Evolutionary conservation across 2,797 vertebrate genomes (phyloP), one percentile per base, ranked within the genome.

Genomic region (Pseudomugil gertrudae): DNA sequence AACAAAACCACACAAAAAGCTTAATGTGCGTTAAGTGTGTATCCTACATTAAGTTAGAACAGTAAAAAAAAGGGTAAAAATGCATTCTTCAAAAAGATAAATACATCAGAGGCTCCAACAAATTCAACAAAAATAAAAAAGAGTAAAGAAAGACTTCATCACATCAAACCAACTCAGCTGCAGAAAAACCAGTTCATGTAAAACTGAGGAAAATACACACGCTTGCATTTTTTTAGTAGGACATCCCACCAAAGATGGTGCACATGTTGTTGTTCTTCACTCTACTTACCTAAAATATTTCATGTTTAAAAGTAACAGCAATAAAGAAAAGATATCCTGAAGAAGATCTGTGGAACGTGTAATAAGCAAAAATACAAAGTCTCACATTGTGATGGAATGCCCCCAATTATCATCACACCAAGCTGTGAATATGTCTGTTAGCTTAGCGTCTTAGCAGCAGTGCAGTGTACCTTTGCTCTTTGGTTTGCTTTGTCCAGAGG

Each of bases 401-500:
- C 54, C 47, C 58, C 40, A 53, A 32, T 54, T n/a, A 66, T 35
- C 7, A 17, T 67, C 58, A 63, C 24, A 38, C 23, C 40, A 52
- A 63, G 52, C 1, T 30, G 33, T 58, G 15, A 30, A 19, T 14
- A 27, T 11, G 38, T 23, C 26, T 54, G 53, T 70, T 63, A 57
- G 43, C 40, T 74, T 63, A 69, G 63, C 59, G 57, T 66, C n/a
- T 15, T 43, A 84, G 50, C 67, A 72, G 48, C 68, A 47, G 65
- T 74, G 59, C 52, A 63, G 0, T 32, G 32, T 96, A 99, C 97
- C 98, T 95, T 97, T 96, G 88, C 83, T 94, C 93, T 99, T 99
- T 95, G 96, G 95, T 95, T 98, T 98, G 93, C 88, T 97, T 81
- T 97, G 96, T 86, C 94, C 94, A 91, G 95, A 96, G 56, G 93